Percentiles rank a stretch among this genome's conserved stretches.
phyloP scores from a whole-genome alignment of 2,888 invertebrate genomes.

The Brachylomia viminalis region DNA sequence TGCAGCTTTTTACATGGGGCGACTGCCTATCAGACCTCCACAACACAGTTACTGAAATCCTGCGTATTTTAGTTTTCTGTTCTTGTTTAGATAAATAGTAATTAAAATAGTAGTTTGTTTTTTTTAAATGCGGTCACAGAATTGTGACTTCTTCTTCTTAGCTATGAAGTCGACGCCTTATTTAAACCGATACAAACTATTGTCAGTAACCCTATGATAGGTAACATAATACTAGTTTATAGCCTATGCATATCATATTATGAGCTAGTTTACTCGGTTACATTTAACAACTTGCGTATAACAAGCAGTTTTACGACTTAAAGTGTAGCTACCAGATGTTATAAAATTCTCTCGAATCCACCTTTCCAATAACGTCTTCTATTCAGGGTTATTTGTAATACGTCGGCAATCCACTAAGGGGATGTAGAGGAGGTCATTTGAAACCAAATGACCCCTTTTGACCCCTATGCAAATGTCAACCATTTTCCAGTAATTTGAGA shows the following conservation, averaged over 20 bases:
- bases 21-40: not conserved
- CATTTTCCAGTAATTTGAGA: too few species aligned
- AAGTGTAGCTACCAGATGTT: not conserved
- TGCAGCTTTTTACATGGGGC: not conserved
- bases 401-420: too few species aligned
- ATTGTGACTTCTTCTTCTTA: not conserved
- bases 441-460: too few species aligned
- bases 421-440: too few species aligned
- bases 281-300: constrained; percentile 34
- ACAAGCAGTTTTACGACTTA: constrained; percentile 47
- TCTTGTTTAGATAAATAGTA: not conserved
- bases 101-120: too few species aligned
- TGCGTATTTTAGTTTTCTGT: not conserved
- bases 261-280: constrained; percentile 30
- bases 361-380: not conserved
- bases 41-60: not conserved
- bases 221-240: constrained; percentile 14
- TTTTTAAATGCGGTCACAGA: not conserved
- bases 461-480: too few species aligned
- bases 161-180: too few species aligned
- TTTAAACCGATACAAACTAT: not conserved
- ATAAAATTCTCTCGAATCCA: not conserved
- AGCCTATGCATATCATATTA: constrained; percentile 38
- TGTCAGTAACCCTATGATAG: not conserved
- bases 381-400: too few species aligned